Evolutionary conservation across 2,888 invertebrate species (phyloP), one percentile per base, ranked within the genome.

Genomic region (Suillia variegata): DNA sequence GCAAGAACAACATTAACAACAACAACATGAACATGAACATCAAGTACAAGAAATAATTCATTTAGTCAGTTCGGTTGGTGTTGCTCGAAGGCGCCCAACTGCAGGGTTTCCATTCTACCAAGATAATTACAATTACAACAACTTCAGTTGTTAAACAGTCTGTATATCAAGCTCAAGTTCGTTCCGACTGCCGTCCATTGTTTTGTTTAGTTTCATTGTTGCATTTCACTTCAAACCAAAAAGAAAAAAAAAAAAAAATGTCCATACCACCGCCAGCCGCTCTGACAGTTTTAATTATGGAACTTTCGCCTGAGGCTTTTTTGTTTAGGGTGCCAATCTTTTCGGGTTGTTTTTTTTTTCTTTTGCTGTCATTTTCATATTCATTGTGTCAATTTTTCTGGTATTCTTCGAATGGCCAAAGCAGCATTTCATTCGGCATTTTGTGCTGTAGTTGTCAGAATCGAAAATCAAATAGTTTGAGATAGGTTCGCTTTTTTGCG

Each of bases 251-350:
- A n/a, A n/a, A n/a, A n/a, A n/a, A n/a, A n/a, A n/a, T n/a, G n/a
- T n/a, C n/a, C n/a, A n/a, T n/a, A n/a, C n/a, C n/a, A n/a, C n/a
- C n/a, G n/a, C n/a, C n/a, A n/a, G n/a, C n/a, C n/a, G n/a, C n/a
- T n/a, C n/a, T 66, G 65, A 63, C 67, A 64, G 60, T 65, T 69
- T 69, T 69, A 69, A 69, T 69, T 69, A 69, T 67, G 59, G 66
- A 69, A 69, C 66, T 69, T 69, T 69, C 62, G 61, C 64, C 61
- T 69, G 66, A 61, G 68, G 67, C 59, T 60, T 62, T 54, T 38
- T 13, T 13, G 38, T 4, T 38, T 38, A 13, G 38, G 12, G 31
- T 31, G 31, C 12, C 31, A 38, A 5, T 38, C 5, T 26, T 26
- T 26, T 26, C 26, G 26, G 26, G 26, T 26, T 26, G 5, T 26